Base-by-base conservation (phyloP, 2,113 vertebrate genomes). In the Chaetodon auriga region DNA sequence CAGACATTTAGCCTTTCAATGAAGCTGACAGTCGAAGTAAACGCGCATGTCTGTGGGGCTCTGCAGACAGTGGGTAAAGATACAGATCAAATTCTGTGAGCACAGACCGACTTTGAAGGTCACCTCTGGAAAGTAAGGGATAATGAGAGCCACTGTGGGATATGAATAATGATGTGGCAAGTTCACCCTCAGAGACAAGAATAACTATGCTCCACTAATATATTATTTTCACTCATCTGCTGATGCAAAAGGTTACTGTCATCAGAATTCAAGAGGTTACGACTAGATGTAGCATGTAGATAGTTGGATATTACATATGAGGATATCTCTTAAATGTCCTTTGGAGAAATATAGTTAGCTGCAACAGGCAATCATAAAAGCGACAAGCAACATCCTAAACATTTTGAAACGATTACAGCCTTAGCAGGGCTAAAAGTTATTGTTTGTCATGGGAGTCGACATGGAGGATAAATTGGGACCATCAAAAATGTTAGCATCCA, bases 151-250 rank as follows among this genome's bases (percentile, higher is more conserved):
- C 9, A 21, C 25, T 43, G 51, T 55, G 30, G 35, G 25, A 65
- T 41, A 19, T 65, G 68, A 58, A 75, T 64, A 71, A 83, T 58
- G 65, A 77, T 46, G 21, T 57, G 25, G 11, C 41, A 57, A 35
- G 41, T 14, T 70, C 23, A 3, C 55, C 36, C 62, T 82, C 66
- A 70, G 41, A 30, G 75, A 23, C 25, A 57, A 60, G 21, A 60
- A 68, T 77, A 48, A 45, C 19, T 43, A 21, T 58, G 5, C 30
- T 5, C 49, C 7, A 48, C 14, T 49, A 12, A n/a, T 21, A 36
- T 58, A 38, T 48, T 21, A 81, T 73, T 49, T 58, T 25, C 78
- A 66, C 78, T 14, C 58, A 13, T 45, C 19, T 65, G 60, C 38
- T 35, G 48, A 70, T 19, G 9, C 18, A n/a, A 71, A 64, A 58